Percentiles rank a stretch among this genome's conserved stretches.
Evolutionary conservation across 2,888 invertebrate species (phyloP).

Genomic region (Eupithecia subumbrata): DNA sequence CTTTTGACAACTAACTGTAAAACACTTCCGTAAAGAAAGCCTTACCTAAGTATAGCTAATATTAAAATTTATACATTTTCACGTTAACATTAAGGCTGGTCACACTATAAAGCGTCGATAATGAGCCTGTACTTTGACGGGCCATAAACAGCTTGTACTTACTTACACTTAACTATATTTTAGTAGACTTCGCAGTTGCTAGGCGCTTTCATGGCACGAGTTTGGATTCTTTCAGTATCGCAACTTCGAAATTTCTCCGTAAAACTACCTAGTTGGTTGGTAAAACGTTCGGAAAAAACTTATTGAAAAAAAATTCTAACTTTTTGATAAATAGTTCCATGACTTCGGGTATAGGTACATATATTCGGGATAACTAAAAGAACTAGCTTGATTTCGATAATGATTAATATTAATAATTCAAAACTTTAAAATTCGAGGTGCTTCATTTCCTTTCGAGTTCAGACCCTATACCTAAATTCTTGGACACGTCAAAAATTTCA

Average conservation of each 20-base stretch:
- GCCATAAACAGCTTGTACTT: conserved; percentile 42
- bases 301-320: background rate
- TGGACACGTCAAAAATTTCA: too few species aligned
- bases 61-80: conserved; percentile 5
- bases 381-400: too few species aligned
- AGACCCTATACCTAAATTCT: too few species aligned
- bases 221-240: background rate
- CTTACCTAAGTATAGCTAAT: background rate
- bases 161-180: conserved; percentile 31
- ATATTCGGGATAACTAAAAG: too few species aligned
- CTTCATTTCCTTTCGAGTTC: too few species aligned
- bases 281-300: background rate
- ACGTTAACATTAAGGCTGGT: background rate
- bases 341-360: too few species aligned
- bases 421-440: too few species aligned
- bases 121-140: conserved; percentile 60
- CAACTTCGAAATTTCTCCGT: background rate
- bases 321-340: background rate
- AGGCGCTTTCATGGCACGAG: background rate
- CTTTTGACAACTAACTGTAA: background rate
- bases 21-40: background rate
- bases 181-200: conserved; percentile 26
- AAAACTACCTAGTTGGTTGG: background rate
- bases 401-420: too few species aligned
- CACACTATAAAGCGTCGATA: background rate